Evolutionary conservation across 2,797 vertebrate genomes (phyloP), one percentile per base, ranked within the genome.

Genomic region (Numenius phaeopus): DNA sequence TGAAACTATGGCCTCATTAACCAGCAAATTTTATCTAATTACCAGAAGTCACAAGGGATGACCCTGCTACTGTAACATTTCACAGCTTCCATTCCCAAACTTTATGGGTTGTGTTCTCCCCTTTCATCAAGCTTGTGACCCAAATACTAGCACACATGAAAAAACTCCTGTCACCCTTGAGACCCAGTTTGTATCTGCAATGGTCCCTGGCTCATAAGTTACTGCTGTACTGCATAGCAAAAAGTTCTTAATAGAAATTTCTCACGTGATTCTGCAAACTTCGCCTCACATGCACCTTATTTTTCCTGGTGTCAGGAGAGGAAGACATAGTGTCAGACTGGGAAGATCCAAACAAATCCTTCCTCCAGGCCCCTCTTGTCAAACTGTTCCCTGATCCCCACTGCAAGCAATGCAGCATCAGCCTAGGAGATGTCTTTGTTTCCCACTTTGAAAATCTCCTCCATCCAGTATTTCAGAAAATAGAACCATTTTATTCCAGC

Each of bases 21-120:
- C 71, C 82, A 95, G 94, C 58, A 87, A 81, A 81, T 90, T 95
- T 92, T 62, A 89, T 34, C 94, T 95, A 94, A 95, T 96, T 96
- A 97, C 57, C 29, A 81, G 46, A 37, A 96, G 61, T 89, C 94
- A 93, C 94, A 87, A 87, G 92, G 91, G 95, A 97, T 81, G 79
- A 85, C 46, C 65, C 84, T 14, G 5, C 52, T 81, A 65, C 76
- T 69, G 61, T 34, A 83, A 88, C 49, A 17, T 57, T 83, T 93
- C 57, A 52, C 52, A 94, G 83, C 61, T 96, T 81, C 83, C 61
- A 65, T 10, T 90, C 80, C 72, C 80, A 91, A 69, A 82, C 49
- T 75, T 37, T 58, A 57, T 30, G 77, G 32, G 44, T 46, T 95
- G 49, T 46, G 32, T 50, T 95, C 65, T 86, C 58, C 92, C 46